Evolutionary conservation across 2,797 vertebrate species (phyloP).

Genomic region (Yasuhikotakia modesta): DNA sequence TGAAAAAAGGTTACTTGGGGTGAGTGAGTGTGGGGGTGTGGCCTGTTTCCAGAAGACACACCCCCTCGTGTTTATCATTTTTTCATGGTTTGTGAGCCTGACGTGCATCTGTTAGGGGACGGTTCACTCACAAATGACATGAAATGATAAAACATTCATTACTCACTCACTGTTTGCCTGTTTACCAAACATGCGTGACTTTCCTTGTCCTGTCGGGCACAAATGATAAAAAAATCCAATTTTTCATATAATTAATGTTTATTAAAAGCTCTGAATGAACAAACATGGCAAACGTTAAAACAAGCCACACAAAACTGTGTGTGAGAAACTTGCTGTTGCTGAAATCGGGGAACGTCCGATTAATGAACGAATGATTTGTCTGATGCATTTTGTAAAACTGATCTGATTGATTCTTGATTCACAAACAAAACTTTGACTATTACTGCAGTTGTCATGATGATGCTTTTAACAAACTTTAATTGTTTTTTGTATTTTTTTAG

Average conservation of each 20-base stretch:
- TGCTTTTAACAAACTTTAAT: too few relatives aligned
- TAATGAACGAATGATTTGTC: neutral
- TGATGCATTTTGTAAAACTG: neutral
- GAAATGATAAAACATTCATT: neutral
- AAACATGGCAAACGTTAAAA: too few relatives aligned
- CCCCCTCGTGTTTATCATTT: neutral
- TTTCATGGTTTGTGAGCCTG: neutral
- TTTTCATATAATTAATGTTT: too few relatives aligned
- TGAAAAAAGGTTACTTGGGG: slow-evolving; percentile 30
- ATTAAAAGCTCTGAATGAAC: too few relatives aligned
- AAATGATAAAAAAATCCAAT: too few relatives aligned
- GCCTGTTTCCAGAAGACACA: neutral
- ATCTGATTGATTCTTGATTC: too few relatives aligned
- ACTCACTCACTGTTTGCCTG: neutral
- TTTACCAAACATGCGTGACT: neutral
- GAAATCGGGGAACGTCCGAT: neutral
- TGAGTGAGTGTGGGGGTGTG: slow-evolving; percentile 11
- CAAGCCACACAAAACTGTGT: too few relatives aligned
- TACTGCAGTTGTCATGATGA: too few relatives aligned
- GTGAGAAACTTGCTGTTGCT: too few relatives aligned
- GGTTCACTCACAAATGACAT: neutral
- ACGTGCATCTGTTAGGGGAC: neutral
- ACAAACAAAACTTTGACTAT: too few relatives aligned
- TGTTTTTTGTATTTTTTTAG: too few relatives aligned
- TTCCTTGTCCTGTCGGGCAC: too few relatives aligned